These are phyloP conservation scores for Oreochromis spilurus DNA, from an alignment of 2,113 vertebrate species.

Conservation along the genomic window DNA sequence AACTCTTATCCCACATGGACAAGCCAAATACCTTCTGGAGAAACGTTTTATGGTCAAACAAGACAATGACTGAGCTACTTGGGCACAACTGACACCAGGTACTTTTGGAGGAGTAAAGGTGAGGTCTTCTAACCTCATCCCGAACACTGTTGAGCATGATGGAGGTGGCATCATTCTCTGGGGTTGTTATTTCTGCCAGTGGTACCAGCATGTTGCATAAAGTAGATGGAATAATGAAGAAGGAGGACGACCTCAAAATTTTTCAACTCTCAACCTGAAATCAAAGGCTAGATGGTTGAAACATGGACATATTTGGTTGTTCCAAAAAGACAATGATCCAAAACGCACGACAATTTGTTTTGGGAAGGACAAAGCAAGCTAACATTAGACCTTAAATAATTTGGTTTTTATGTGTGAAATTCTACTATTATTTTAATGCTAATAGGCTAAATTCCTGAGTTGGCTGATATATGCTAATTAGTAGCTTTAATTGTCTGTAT, in stretches of 20 bases:
- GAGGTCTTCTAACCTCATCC: background rate
- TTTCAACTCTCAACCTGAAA: background rate
- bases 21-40: background rate
- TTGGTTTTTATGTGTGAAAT: background rate
- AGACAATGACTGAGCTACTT: background rate
- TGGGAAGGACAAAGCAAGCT: background rate
- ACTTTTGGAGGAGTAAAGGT: background rate
- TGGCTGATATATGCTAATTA: background rate
- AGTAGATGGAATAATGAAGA: background rate
- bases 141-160: background rate
- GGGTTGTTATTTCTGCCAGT: background rate
- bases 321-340: background rate
- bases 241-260: background rate
- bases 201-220: background rate
- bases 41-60: background rate
- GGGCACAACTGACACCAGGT: background rate
- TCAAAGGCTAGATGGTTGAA: background rate
- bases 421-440: background rate
- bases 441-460: background rate
- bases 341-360: background rate
- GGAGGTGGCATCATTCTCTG: background rate
- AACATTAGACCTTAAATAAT: background rate
- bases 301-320: background rate
- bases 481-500: background rate
- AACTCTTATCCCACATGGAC: background rate